Evolutionary conservation across 2,888 invertebrate genomes (phyloP), one percentile per base, ranked within the genome.

Genomic region (Xestobium rufovillosum): DNA sequence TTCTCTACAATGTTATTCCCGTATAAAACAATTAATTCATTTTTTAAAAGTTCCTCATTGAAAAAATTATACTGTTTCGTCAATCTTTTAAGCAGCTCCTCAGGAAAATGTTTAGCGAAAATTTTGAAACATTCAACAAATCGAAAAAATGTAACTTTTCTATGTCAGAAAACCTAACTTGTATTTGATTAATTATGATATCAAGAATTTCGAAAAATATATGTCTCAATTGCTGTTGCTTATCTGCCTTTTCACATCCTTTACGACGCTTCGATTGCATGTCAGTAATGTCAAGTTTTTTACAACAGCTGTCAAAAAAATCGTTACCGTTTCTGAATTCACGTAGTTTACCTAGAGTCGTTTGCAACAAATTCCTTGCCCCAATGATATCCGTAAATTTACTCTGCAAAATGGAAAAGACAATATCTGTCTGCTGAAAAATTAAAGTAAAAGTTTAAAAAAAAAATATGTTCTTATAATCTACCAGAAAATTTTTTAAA

Each of bases 141-240:
- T 19, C 23, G n/a, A 19, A 19, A 19, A 19, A 19, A 6, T 19
- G 23, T n/a, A 19, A 8, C 6, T 19, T 6, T n/a, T 19, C 23
- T 19, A 19, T 8, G n/a, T 19, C n/a, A 8, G 6, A 6, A 19
- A 19, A 19, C 23, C 23, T 19, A n/a, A 19, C n/a, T 19, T 6
- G 6, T 19, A 19, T 19, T 19, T 19, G 23, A 19, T 19, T 19
- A 8, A 19, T 19, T 8, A n/a, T 8, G 6, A 19, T 19, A 12
- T 36, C 37, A 10, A 36, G 14, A 23, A 36, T 36, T 31, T 36
- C 32, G 26, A 14, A 31, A 19, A 36, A 36, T 9, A 36, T 32
- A 3, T 14, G 23, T 10, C 26, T 9, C 2, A 36, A n/a, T 14
- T 36, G 36, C 19, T 36, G 36, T 31, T 36, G 3, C 27, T 25